Percentiles rank a stretch among this genome's conserved stretches.
Conservation (phyloP, 2,797 vertebrate genomes). For the Acanthopagrus latus region DNA sequence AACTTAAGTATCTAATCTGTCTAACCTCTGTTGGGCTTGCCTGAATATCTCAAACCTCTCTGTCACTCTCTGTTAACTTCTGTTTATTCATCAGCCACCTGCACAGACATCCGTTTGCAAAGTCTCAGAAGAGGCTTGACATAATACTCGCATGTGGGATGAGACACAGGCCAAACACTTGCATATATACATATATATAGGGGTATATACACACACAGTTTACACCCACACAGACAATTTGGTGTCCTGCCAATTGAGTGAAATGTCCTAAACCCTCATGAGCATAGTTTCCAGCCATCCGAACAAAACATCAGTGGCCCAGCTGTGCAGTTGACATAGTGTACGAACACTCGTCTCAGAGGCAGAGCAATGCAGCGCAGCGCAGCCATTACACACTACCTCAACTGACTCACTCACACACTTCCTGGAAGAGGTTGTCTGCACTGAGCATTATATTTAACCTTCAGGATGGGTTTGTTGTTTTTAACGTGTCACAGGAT, state of each 20-base stretch:
- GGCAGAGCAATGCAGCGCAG: slow-evolving; percentile 12
- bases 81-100: slow-evolving; percentile 39
- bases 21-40: not conserved
- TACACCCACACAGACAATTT: not conserved
- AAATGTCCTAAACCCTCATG: slow-evolving; percentile 9
- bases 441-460: slow-evolving; percentile 68
- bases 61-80: slow-evolving; percentile 13
- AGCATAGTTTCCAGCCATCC: slow-evolving; percentile 8
- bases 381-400: slow-evolving; percentile 53
- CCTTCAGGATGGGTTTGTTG: slow-evolving; percentile 62
- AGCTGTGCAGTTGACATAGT: slow-evolving; percentile 48
- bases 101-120: slow-evolving; percentile 30
- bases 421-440: slow-evolving; percentile 73
- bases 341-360: slow-evolving; percentile 24
- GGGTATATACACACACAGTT: not conserved
- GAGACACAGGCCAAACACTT: slow-evolving; percentile 11
- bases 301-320: slow-evolving; percentile 33
- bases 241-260: not conserved
- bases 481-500: slow-evolving; percentile 67
- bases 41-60: slow-evolving; percentile 28
- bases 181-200: not conserved
- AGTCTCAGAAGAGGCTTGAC: slow-evolving; percentile 34
- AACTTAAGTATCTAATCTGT: not conserved
- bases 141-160: slow-evolving; percentile 26
- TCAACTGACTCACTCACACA: slow-evolving; percentile 58